phyloP scores from a whole-genome alignment of 2,888 invertebrate genomes.

The Metopia argyrocephala region DNA sequence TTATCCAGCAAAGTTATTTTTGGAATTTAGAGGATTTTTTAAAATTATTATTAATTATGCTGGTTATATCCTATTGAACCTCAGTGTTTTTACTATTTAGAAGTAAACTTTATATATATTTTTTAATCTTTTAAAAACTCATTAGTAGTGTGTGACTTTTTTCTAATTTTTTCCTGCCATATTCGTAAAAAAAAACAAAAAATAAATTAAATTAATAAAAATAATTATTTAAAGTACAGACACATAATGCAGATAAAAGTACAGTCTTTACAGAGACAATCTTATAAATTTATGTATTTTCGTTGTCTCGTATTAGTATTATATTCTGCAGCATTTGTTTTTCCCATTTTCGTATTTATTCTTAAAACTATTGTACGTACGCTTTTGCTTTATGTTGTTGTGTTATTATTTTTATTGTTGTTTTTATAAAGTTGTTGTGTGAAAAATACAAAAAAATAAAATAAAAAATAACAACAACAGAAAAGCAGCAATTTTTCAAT shows the following conservation, averaged over 20 bases:
- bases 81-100: too few relatives aligned
- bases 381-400: slow-evolving; percentile 28
- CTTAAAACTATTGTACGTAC: slow-evolving; percentile 29
- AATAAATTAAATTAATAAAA: not conserved
- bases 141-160: slow-evolving; percentile 24
- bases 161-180: not conserved
- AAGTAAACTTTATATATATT: not conserved
- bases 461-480: too few relatives aligned
- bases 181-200: too few relatives aligned
- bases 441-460: slow-evolving; percentile 5
- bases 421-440: not conserved
- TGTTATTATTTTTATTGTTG: not conserved
- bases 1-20: too few relatives aligned
- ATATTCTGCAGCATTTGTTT: slow-evolving; percentile 11
- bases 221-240: slow-evolving; percentile 2
- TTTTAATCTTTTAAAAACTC: slow-evolving; percentile 43
- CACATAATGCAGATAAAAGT: not conserved
- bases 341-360: slow-evolving; percentile 31
- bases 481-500: slow-evolving; percentile 41
- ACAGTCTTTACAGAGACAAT: slow-evolving; percentile 3
- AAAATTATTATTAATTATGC: too few relatives aligned
- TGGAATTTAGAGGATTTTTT: too few relatives aligned
- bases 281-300: not conserved
- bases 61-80: too few relatives aligned
- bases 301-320: slow-evolving; percentile 21